phyloP scores from a whole-genome alignment of 2,888 invertebrate genomes.

The Lasioglossum marginatum region DNA sequence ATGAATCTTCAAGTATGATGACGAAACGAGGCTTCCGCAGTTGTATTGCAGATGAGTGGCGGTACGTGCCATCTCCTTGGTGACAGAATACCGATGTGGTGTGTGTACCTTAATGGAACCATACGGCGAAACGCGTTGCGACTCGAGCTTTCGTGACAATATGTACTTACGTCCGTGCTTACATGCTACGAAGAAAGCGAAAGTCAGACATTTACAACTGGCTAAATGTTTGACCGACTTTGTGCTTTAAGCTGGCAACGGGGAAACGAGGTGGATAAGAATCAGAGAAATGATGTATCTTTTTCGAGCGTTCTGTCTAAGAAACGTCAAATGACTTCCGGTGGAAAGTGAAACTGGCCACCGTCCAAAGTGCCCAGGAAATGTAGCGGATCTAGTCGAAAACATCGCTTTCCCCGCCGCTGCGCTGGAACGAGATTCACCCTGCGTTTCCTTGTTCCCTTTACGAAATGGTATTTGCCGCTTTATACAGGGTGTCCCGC shows the following conservation, averaged over 20 bases:
- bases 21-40: constrained; percentile 41
- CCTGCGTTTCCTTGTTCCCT: neutral
- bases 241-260: neutral
- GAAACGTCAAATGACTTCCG: constrained; percentile 15
- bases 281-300: neutral
- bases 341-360: constrained; percentile 32
- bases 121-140: constrained; percentile 6
- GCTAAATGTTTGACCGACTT: constrained; percentile 18
- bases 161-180: constrained; percentile 22
- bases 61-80: constrained; percentile 68
- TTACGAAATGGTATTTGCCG: neutral
- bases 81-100: constrained; percentile 38
- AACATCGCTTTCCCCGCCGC: neutral
- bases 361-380: neutral
- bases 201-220: constrained; percentile 42
- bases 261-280: neutral
- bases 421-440: neutral
- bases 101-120: constrained; percentile 9
- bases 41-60: constrained; percentile 38
- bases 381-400: neutral
- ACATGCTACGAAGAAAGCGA: constrained; percentile 36
- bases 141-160: constrained; percentile 25
- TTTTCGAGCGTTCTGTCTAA: neutral
- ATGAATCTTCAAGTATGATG: constrained; percentile 18
- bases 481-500: too few species aligned